phyloP scores from a whole-genome alignment of 2,113 vertebrate species.

The Phalacrocorax pelagicus region DNA sequence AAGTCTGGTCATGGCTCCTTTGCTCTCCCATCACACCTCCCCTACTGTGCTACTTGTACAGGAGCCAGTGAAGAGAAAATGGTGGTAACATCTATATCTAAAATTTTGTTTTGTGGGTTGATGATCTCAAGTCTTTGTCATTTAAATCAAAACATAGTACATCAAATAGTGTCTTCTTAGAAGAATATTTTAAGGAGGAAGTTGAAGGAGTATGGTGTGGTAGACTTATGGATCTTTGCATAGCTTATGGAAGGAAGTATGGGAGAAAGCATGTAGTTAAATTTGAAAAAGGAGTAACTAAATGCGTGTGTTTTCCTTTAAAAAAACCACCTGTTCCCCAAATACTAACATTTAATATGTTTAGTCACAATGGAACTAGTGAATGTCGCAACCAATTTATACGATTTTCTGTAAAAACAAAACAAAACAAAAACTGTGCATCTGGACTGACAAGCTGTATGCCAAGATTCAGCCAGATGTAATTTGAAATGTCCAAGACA shows the following conservation, averaged over 20 bases:
- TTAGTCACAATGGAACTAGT: neutral
- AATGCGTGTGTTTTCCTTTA: neutral
- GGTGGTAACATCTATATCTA: neutral
- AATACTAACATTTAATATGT: conserved; percentile 16
- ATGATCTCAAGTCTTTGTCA: neutral
- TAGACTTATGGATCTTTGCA: neutral
- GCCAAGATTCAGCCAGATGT: conserved; percentile 70
- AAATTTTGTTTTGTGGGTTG: neutral
- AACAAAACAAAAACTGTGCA: conserved; percentile 23
- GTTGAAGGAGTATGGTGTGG: neutral
- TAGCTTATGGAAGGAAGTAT: neutral
- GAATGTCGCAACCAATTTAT: conserved; percentile 34
- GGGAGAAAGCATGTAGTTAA: neutral
- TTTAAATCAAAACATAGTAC: neutral
- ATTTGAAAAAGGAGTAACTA: neutral
- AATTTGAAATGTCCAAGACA: conserved; percentile 62
- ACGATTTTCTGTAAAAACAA: neutral
- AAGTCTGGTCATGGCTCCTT: neutral
- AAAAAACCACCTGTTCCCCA: neutral
- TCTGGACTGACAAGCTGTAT: conserved; percentile 67
- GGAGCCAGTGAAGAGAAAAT: neutral
- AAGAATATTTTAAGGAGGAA: neutral
- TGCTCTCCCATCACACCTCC: neutral
- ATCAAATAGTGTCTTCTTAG: neutral
- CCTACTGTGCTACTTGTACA: neutral